Conservation (phyloP, 2,797 vertebrate species). For the Neostethus bicornis region DNA sequence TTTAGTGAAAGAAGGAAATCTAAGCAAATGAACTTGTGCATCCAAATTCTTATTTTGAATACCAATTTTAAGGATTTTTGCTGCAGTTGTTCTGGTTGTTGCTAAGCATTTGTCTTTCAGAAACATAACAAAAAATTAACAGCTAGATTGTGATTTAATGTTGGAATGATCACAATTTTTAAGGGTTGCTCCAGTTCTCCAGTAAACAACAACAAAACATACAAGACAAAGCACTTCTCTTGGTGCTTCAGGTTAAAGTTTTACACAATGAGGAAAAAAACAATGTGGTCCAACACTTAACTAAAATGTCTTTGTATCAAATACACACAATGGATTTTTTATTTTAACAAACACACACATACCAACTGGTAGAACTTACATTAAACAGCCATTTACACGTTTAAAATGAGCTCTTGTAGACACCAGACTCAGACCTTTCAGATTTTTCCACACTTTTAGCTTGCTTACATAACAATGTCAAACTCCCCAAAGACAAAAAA, state of each 20-base stretch:
- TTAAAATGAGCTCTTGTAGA: neutral
- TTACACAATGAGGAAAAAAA: neutral
- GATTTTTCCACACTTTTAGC: constrained; percentile 50
- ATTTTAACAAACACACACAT: neutral
- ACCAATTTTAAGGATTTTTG: no score
- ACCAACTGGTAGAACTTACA: neutral
- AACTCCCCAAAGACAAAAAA: constrained; percentile 29
- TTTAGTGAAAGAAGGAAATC: constrained; percentile 12
- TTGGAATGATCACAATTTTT: no score
- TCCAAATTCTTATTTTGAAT: neutral
- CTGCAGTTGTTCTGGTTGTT: no score
- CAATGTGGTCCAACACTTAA: neutral
- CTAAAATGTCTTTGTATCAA: neutral
- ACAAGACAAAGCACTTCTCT: no score
- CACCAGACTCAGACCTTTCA: constrained; percentile 24
- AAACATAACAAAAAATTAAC: no score
- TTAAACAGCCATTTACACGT: neutral
- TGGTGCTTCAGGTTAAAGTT: no score
- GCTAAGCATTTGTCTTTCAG: no score
- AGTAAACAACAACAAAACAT: no score
- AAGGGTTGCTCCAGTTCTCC: no score
- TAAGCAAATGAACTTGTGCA: neutral
- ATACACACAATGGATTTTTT: neutral
- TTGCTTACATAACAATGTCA: constrained; percentile 36
- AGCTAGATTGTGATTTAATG: no score